phyloP scores from a whole-genome alignment of 2,797 vertebrate genomes.

The Acridotheres tristis region DNA sequence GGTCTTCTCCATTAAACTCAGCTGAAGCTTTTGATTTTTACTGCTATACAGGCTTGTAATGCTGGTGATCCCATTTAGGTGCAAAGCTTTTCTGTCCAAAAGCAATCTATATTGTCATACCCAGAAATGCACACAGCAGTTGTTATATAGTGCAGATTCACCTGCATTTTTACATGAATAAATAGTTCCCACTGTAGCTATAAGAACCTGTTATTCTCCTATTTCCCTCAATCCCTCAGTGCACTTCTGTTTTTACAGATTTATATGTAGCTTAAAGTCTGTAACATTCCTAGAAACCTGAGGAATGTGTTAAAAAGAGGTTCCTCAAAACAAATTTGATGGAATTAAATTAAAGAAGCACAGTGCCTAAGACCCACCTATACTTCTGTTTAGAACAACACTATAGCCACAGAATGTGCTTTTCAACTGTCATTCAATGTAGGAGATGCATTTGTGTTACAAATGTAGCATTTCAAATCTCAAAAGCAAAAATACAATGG shows the following conservation, averaged over 20 bases:
- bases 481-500: neutral
- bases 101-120: neutral
- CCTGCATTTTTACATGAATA: neutral
- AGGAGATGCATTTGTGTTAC: neutral
- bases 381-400: neutral
- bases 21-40: neutral
- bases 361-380: neutral
- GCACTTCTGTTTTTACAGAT: neutral
- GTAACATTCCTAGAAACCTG: neutral
- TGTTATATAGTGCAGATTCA: neutral
- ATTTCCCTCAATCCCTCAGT: neutral
- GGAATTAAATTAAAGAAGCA: neutral
- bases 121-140: neutral
- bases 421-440: neutral
- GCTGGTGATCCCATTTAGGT: neutral
- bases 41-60: neutral
- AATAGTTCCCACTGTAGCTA: neutral
- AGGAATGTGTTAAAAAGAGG: neutral
- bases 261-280: neutral
- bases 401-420: neutral
- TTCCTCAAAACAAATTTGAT: neutral
- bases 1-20: neutral
- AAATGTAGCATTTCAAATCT: neutral
- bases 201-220: neutral
- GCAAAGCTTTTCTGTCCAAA: neutral